phyloP scores from a whole-genome alignment of 2,797 vertebrate species.

The Microctenopoma stevenorrisi region DNA sequence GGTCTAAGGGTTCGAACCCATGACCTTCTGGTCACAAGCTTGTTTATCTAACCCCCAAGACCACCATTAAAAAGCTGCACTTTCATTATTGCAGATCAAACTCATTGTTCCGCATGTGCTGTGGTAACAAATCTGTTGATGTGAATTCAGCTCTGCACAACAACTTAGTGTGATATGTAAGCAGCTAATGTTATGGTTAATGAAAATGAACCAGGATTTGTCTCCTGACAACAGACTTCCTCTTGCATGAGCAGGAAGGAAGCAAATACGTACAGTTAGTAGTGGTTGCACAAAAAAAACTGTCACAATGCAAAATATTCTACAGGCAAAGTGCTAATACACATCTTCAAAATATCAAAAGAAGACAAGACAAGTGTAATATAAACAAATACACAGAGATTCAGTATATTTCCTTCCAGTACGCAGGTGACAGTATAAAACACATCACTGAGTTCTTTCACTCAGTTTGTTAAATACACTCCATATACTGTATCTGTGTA shows the following conservation, averaged over 20 bases:
- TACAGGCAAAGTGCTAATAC: not conserved
- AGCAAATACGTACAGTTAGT: conserved; percentile 1
- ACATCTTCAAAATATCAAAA: not conserved
- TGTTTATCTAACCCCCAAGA: too few relatives aligned
- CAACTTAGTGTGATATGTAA: not conserved
- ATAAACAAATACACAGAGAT: not conserved
- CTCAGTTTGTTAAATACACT: too few relatives aligned
- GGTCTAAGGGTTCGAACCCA: too few relatives aligned
- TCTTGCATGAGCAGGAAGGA: conserved; percentile 2
- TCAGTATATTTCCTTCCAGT: too few relatives aligned
- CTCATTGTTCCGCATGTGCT: too few relatives aligned
- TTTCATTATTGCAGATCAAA: too few relatives aligned
- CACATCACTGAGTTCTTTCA: too few relatives aligned
- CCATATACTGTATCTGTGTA: too few relatives aligned
- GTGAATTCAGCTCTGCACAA: not conserved
- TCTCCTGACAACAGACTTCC: conserved; percentile 25
- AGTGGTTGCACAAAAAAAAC: not conserved
- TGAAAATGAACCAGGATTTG: not conserved
- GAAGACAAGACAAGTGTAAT: not conserved
- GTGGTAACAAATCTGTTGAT: too few relatives aligned
- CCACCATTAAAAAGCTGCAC: too few relatives aligned
- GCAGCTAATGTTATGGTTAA: not conserved
- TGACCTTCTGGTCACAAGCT: too few relatives aligned
- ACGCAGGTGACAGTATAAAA: too few relatives aligned
- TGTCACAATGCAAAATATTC: not conserved